Percentiles rank a stretch among this genome's conserved stretches.
These are phyloP conservation scores for Ctenoplectra terminalis DNA, from an alignment of 1,140 invertebrate genomes.

Conservation along the genomic window DNA sequence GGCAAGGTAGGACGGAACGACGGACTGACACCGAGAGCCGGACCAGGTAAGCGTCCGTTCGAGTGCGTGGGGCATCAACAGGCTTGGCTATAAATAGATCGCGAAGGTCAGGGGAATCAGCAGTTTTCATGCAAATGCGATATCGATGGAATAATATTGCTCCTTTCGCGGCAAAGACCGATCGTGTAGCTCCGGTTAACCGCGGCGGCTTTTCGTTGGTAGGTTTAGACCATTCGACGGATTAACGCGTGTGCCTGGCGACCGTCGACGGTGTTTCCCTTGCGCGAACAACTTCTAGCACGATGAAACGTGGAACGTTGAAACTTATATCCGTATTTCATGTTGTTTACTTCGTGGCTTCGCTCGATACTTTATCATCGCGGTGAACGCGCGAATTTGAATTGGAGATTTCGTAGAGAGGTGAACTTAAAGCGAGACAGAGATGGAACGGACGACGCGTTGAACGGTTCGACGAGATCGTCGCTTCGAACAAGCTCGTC, in stretches of 20 bases:
- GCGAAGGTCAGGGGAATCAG: constrained; percentile 76
- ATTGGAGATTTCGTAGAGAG: constrained; percentile 15
- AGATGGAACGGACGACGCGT: not conserved
- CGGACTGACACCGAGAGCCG: constrained; percentile 39
- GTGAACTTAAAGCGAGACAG: not conserved
- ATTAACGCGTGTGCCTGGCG: not conserved
- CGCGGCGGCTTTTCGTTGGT: not conserved
- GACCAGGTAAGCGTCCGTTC: constrained; percentile 59
- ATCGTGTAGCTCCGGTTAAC: constrained; percentile 17
- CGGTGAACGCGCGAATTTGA: constrained; percentile 9
- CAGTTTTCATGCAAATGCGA: constrained; percentile 77
- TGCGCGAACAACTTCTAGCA: too few relatives aligned
- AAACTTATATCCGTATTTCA: constrained; percentile 31
- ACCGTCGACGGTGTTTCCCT: too few relatives aligned
- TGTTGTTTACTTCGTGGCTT: constrained; percentile 11
- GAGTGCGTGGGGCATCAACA: constrained; percentile 64
- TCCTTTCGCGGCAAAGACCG: constrained; percentile 54
- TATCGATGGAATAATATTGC: constrained; percentile 74
- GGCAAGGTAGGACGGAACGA: constrained; percentile 9
- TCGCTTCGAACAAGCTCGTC: not conserved
- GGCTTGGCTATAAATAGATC: constrained; percentile 63
- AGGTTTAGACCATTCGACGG: not conserved
- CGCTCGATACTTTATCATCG: constrained; percentile 11
- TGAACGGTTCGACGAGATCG: not conserved
- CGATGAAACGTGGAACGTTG: not conserved